Conservation (phyloP, 1,140 invertebrate species). For the Notospermus geniculatus region DNA sequence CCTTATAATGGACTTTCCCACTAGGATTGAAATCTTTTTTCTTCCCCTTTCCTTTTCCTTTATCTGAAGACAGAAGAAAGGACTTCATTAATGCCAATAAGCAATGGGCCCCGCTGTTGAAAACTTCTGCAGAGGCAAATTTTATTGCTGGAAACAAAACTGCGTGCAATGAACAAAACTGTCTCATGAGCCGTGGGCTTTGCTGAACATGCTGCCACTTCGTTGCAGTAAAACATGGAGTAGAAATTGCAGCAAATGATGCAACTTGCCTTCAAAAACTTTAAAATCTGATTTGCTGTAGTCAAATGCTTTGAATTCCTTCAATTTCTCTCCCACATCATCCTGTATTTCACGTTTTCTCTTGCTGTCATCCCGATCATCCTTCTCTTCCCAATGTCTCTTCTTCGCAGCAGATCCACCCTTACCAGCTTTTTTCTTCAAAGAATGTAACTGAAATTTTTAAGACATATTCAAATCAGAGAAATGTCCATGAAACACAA, state of each 20-base stretch:
- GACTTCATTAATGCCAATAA: no score
- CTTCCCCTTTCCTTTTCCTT: no score
- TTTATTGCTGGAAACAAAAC: no score
- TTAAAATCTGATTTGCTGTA: constrained; percentile 6
- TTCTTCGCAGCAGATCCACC: neutral
- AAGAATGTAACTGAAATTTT: neutral
- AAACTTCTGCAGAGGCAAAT: no score
- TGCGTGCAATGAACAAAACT: no score
- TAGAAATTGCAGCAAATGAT: no score
- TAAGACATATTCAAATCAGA: neutral
- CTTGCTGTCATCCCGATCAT: neutral
- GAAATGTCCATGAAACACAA: neutral
- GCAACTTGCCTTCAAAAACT: constrained; percentile 10
- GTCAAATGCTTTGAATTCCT: constrained; percentile 1
- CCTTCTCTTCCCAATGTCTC: neutral
- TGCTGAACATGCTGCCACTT: no score
- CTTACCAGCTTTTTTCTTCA: neutral
- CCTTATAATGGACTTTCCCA: neutral
- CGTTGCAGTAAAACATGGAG: no score
- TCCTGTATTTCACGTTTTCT: constrained; percentile 2
- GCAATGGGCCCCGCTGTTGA: no score
- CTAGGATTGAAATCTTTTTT: neutral
- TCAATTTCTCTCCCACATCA: neutral
- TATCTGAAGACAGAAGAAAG: no score
- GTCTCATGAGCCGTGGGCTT: no score